Evolutionary conservation across 1,140 invertebrate species (phyloP).

Genomic region (Brachionus manjavacas): DNA sequence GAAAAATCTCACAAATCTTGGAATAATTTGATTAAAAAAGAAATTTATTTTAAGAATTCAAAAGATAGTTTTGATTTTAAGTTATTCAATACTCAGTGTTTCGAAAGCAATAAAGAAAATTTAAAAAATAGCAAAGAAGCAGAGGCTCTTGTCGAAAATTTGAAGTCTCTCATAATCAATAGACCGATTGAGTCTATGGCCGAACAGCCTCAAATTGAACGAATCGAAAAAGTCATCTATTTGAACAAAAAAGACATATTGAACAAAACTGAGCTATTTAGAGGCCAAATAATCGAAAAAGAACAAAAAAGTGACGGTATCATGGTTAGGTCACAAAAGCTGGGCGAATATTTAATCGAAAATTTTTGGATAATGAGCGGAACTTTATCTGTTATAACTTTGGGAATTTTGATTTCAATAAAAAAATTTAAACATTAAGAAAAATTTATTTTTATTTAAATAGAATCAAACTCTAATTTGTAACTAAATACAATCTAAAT

Average conservation of each 20-base stretch:
- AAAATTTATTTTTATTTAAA: background rate
- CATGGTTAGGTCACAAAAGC: background rate
- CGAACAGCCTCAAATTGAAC: background rate
- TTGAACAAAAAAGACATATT: background rate
- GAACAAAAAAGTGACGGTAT: background rate
- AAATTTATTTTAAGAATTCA: background rate
- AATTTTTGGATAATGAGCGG: background rate
- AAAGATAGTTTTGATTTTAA: slow-evolving; percentile 20
- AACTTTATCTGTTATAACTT: background rate
- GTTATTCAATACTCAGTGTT: slow-evolving; percentile 1
- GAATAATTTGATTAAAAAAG: slow-evolving; percentile 5
- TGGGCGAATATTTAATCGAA: background rate
- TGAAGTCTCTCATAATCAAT: background rate
- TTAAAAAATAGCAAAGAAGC: background rate
- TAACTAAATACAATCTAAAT: background rate
- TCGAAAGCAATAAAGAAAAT: background rate
- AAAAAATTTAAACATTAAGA: background rate
- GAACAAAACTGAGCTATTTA: background rate
- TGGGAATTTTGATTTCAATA: background rate
- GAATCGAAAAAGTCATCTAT: slow-evolving; percentile 14
- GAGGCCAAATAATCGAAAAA: background rate
- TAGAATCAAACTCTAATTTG: background rate
- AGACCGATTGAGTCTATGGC: slow-evolving; percentile 16
- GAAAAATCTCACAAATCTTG: background rate
- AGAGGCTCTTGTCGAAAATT: background rate